A percentile compares a stretch with the other conserved stretches of the same genome.
These are phyloP conservation scores for Lagodon rhomboides DNA, from an alignment of 2,797 vertebrate genomes.

Conservation along the genomic window DNA sequence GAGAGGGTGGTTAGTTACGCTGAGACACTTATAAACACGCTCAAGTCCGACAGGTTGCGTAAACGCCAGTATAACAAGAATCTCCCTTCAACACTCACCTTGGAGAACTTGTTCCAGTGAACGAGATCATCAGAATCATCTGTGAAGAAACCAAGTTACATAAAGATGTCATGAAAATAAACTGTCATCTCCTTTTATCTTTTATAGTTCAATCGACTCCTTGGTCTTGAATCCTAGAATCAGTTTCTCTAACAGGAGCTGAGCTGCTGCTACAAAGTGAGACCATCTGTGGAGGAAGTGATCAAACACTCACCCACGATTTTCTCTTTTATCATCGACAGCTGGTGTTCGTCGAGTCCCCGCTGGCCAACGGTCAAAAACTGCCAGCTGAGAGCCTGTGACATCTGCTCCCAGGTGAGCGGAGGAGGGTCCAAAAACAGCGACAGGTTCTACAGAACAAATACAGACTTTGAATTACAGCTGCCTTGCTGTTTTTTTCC, in stretches of 20 bases:
- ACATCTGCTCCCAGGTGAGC: conserved; percentile 89
- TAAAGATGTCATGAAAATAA: background rate
- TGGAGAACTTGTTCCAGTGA: conserved; percentile 91
- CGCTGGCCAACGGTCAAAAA: conserved; percentile 91
- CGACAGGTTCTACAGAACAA: conserved; percentile 85
- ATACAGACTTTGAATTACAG: background rate
- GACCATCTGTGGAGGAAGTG: background rate
- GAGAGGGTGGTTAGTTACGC: background rate
- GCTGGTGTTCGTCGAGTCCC: conserved; percentile 89
- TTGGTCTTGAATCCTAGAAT: background rate
- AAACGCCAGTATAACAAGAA: background rate
- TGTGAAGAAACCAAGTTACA: conserved; percentile 56
- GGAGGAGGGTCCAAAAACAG: conserved; percentile 90
- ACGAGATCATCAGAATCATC: conserved; percentile 86
- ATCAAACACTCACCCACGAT: conserved; percentile 58
- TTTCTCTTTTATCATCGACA: conserved; percentile 90
- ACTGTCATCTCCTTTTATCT: too few relatives aligned
- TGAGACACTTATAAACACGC: too few relatives aligned
- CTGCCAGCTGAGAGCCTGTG: conserved; percentile 94
- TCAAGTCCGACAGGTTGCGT: background rate
- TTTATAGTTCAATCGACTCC: too few relatives aligned
- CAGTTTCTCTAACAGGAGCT: background rate
- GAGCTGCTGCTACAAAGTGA: too few relatives aligned
- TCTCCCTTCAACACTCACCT: conserved; percentile 80
- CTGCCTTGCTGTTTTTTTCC: too few relatives aligned